Evolutionary conservation across 2,113 vertebrate species (phyloP), one percentile per base, ranked within the genome.

Genomic region (Cephalopholis sonnerati): DNA sequence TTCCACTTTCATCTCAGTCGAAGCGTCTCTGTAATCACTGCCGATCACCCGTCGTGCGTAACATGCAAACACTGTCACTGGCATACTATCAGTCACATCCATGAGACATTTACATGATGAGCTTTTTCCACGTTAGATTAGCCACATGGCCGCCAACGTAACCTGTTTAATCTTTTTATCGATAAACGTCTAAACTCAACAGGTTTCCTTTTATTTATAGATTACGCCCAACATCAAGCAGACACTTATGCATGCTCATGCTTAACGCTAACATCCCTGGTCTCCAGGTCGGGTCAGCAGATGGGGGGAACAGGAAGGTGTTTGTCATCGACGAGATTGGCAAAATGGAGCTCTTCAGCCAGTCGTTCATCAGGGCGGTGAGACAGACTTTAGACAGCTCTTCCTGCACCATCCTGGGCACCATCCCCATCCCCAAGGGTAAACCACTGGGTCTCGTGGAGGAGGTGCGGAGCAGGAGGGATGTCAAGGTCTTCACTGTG

Each of bases 341-440:
- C 41, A 99, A 98, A 92, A 99, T 99, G 98, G 98, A 99, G 66
- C 97, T 99, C 72, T 98, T 98, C 93, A 99, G 98, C 79, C 96
- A 97, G 89, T 69, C 96, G 2, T 99, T 99, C 91, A 95, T 97
- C 88, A 96, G 93, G 18, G 96, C 94, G 2, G 97, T 98, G 87
- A 96, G 86, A 69, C 95, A 96, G 85, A 91, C 70, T 0, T 90
- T 99, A 78, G 94, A 96, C 25, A 62, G 72, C 66, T 88, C 95
- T 0, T 88, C 90, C 27, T 94, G 93, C 7, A 65, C 96, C 7
- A 67, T 99, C 68, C 94, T 99, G 65, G 98, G 98, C 87, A 99
- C 98, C 54, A 97, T 99, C 91, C 98, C 98, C 2, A 3, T 96
- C 69, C 95, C 97, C 1, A 98, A 96, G 91, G 97, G 97, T 46